These are phyloP conservation scores for Oryctes rhinoceros DNA, from an alignment of 1,140 invertebrate species.

Conservation along the genomic window DNA sequence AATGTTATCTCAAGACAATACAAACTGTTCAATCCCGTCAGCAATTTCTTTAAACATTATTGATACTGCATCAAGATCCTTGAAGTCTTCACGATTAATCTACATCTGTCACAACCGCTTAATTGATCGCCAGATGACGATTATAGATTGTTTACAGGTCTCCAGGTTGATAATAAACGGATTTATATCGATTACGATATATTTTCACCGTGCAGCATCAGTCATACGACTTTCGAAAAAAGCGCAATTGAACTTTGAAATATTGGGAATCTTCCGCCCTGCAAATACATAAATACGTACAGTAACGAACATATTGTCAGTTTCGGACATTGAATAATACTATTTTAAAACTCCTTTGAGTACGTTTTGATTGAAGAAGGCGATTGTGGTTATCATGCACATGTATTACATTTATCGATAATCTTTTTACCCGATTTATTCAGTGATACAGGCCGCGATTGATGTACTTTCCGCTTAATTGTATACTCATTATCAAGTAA, in stretches of 20 bases:
- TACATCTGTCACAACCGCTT: not conserved
- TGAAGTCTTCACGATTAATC: not conserved
- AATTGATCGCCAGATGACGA: not conserved
- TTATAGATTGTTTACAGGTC: constrained; percentile 18
- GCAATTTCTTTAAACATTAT: too few relatives aligned
- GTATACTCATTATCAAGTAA: not conserved
- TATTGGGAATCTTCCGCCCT: not conserved
- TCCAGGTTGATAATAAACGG: constrained; percentile 1
- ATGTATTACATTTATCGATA: not conserved
- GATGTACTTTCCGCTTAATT: not conserved
- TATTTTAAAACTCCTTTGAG: not conserved
- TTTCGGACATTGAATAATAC: not conserved
- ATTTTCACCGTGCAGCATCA: not conserved
- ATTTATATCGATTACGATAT: not conserved
- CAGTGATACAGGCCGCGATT: not conserved
- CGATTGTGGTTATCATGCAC: too few relatives aligned
- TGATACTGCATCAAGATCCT: not conserved
- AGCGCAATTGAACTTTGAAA: constrained; percentile 5
- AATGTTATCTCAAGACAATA: too few relatives aligned
- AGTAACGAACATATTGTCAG: not conserved
- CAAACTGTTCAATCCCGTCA: too few relatives aligned
- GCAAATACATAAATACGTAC: not conserved
- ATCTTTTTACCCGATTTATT: not conserved
- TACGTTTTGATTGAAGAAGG: not conserved
- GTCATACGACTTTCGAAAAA: not conserved